phyloP scores from a whole-genome alignment of 1,140 invertebrate genomes.

The Cherax quadricarinatus region DNA sequence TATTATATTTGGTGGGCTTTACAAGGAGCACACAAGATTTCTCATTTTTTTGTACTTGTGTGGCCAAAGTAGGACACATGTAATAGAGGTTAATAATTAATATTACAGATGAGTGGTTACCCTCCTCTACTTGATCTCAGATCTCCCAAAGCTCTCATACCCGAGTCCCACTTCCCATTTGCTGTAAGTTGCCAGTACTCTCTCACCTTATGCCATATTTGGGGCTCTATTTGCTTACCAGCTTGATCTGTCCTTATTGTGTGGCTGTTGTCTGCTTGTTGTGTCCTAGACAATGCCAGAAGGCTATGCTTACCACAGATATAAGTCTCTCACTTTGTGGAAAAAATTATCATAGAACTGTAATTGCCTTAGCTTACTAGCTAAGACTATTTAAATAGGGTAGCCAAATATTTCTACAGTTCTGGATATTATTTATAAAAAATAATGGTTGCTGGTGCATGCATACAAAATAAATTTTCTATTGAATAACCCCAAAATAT shows the following conservation, averaged over 20 bases:
- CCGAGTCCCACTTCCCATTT: conserved; percentile 58
- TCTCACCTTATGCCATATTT: conserved; percentile 24
- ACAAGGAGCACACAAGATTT: background rate
- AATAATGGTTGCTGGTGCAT: conserved; percentile 1
- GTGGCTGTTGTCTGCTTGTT: conserved; percentile 46
- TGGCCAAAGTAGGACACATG: background rate
- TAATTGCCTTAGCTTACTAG: background rate
- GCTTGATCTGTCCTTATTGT: conserved; percentile 42
- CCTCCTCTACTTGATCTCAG: conserved; percentile 54
- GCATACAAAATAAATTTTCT: background rate
- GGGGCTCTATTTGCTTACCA: conserved; percentile 42
- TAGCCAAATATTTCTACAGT: conserved; percentile 4
- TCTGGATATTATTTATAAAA: background rate
- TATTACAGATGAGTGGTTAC: conserved; percentile 55
- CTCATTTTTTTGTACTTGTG: background rate
- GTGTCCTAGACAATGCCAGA: conserved; percentile 32
- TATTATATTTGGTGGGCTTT: background rate
- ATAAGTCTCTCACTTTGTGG: background rate
- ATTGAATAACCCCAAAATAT: background rate
- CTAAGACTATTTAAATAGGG: background rate
- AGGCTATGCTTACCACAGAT: conserved; percentile 23
- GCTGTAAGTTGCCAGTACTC: conserved; percentile 52
- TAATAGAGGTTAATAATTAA: conserved; percentile 22
- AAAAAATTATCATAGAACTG: background rate
- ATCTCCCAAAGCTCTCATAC: conserved; percentile 51